Evolutionary conservation across 2,888 invertebrate species (phyloP).

Genomic region (Drosophila emarginata): DNA sequence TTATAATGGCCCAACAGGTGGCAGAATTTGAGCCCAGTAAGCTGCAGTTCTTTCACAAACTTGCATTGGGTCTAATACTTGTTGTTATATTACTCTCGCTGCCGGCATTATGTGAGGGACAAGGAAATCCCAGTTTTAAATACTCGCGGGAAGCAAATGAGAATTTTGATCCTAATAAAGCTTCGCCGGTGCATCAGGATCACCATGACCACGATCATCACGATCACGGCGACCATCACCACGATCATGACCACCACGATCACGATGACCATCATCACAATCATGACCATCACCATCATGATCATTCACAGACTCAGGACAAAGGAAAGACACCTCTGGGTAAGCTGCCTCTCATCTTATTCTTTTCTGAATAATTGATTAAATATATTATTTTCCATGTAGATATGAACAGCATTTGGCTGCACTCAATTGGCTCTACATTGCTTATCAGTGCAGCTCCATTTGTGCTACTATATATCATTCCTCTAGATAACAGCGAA

Average conservation of each 20-base stretch:
- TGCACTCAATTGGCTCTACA: slow-evolving; percentile 94
- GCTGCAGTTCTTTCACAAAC: slow-evolving; percentile 57
- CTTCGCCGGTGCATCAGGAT: slow-evolving; percentile 53
- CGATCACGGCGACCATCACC: slow-evolving; percentile 39
- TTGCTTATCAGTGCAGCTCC: slow-evolving; percentile 97
- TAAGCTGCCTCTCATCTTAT: slow-evolving; percentile 35
- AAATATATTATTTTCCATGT: slow-evolving; percentile 20
- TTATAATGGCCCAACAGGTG: slow-evolving; percentile 56
- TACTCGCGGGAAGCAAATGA: slow-evolving; percentile 88
- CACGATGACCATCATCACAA: slow-evolving; percentile 43
- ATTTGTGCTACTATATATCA: slow-evolving; percentile 94
- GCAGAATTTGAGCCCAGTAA: slow-evolving; percentile 48
- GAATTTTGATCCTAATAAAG: slow-evolving; percentile 61
- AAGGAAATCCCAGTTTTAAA: slow-evolving; percentile 90
- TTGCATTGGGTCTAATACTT: slow-evolving; percentile 70
- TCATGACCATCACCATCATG: slow-evolving; percentile 42
- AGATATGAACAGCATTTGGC: slow-evolving; percentile 84
- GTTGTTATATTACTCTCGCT: slow-evolving; percentile 78
- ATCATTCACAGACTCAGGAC: slow-evolving; percentile 36
- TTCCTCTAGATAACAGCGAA: slow-evolving; percentile 93
- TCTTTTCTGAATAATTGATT: not conserved
- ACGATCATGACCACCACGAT: slow-evolving; percentile 14
- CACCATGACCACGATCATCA: slow-evolving; percentile 40
- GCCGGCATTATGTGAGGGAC: slow-evolving; percentile 81
- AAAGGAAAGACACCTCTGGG: slow-evolving; percentile 62